Percentiles rank a stretch among this genome's conserved stretches.
phyloP scores from a whole-genome alignment of 2,888 invertebrate species.

The Diogma glabrata region DNA sequence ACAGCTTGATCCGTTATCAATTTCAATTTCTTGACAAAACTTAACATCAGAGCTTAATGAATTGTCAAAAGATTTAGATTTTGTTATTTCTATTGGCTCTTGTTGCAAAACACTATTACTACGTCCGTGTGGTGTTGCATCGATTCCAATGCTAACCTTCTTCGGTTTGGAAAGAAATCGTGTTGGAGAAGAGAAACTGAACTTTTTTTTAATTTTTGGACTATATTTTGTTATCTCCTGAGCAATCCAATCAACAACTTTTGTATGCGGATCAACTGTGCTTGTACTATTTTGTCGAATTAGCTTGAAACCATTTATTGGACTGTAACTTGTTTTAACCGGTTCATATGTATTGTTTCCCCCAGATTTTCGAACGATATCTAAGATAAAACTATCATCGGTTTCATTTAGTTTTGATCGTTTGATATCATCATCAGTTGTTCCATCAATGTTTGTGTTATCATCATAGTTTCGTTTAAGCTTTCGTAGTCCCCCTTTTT shows the following conservation, averaged over 20 bases:
- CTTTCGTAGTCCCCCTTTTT: constrained; percentile 8
- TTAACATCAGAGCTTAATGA: constrained; percentile 27
- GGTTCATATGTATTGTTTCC: constrained; percentile 36
- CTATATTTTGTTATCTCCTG: constrained; percentile 65
- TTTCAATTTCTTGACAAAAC: constrained; percentile 33
- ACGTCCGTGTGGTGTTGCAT: constrained; percentile 64
- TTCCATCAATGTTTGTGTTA: constrained; percentile 27
- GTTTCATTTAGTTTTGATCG: constrained; percentile 31
- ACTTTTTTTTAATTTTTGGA: constrained; percentile 37
- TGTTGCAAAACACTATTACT: constrained; percentile 62
- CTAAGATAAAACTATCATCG: constrained; percentile 34
- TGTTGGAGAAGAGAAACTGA: constrained; percentile 22
- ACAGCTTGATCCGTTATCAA: constrained; percentile 22
- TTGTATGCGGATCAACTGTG: constrained; percentile 74
- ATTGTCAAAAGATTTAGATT: constrained; percentile 29
- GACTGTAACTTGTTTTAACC: constrained; percentile 31
- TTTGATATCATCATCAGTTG: constrained; percentile 35
- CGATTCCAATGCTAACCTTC: constrained; percentile 65
- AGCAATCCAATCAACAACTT: constrained; percentile 78
- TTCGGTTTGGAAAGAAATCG: constrained; percentile 41
- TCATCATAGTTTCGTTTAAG: constrained; percentile 14
- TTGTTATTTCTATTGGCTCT: constrained; percentile 62
- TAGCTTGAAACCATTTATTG: constrained; percentile 49
- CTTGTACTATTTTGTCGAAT: constrained; percentile 63
- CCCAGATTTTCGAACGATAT: constrained; percentile 26